These are phyloP conservation scores for Andricus quercusramuli DNA, from an alignment of 2,888 invertebrate species.

Conservation along the genomic window DNA sequence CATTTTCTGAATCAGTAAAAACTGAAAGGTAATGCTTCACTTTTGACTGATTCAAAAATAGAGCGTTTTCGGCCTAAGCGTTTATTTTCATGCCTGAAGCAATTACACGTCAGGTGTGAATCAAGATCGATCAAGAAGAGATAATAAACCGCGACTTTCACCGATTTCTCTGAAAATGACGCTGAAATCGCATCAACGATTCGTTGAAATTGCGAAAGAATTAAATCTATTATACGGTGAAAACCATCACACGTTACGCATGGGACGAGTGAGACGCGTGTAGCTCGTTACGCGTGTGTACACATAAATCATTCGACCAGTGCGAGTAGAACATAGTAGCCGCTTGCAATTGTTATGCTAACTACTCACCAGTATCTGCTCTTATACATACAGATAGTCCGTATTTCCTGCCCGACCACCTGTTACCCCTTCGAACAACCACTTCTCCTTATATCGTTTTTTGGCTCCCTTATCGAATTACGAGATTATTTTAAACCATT, in stretches of 20 bases:
- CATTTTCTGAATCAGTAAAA: too few relatives aligned
- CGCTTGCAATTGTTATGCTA: slow-evolving; percentile 77
- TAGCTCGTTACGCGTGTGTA: slow-evolving; percentile 61
- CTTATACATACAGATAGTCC: slow-evolving; percentile 69
- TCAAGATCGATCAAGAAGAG: slow-evolving; percentile 40
- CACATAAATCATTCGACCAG: slow-evolving; percentile 73
- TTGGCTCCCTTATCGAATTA: slow-evolving; percentile 1
- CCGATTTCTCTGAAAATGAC: slow-evolving; percentile 58
- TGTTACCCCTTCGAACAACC: slow-evolving; percentile 73
- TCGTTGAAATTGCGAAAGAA: slow-evolving; percentile 56
- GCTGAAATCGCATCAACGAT: slow-evolving; percentile 51
- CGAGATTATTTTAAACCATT: background rate
- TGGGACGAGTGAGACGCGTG: slow-evolving; percentile 60
- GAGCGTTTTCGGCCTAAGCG: background rate
- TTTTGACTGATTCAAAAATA: too few relatives aligned
- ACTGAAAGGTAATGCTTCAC: too few relatives aligned
- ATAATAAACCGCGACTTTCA: slow-evolving; percentile 52
- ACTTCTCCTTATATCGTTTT: slow-evolving; percentile 43
- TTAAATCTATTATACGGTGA: slow-evolving; percentile 54
- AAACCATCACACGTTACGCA: slow-evolving; percentile 63
- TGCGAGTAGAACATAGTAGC: slow-evolving; percentile 66
- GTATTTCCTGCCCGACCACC: slow-evolving; percentile 77
- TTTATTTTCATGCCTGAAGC: background rate
- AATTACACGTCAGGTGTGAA: slow-evolving; percentile 1
- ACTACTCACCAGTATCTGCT: slow-evolving; percentile 73